These are phyloP conservation scores for Parus major DNA, from an alignment of 2,113 vertebrate genomes.

Conservation along the genomic window DNA sequence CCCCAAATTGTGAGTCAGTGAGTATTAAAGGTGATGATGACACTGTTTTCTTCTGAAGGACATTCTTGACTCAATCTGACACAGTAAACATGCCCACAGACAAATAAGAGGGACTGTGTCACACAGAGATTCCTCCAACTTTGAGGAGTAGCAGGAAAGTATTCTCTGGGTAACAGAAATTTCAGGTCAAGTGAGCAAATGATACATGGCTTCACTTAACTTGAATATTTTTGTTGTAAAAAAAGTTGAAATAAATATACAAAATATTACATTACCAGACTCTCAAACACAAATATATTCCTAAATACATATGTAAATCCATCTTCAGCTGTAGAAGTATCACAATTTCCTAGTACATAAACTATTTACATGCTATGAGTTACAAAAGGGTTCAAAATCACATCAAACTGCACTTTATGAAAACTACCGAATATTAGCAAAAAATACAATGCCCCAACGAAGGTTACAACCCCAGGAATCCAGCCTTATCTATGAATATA, in stretches of 20 bases:
- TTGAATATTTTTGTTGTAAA: background rate
- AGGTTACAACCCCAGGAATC: background rate
- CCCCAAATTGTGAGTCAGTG: background rate
- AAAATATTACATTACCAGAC: background rate
- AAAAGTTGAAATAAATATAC: background rate
- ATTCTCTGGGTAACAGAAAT: background rate
- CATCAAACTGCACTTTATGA: background rate
- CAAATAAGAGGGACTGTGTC: background rate
- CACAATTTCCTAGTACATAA: background rate
- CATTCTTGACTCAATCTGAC: background rate
- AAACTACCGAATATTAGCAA: background rate
- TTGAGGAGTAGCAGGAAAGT: background rate
- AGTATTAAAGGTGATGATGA: background rate
- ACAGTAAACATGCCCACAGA: background rate
- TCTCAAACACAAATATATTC: background rate
- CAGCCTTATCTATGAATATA: accelerated
- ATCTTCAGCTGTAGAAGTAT: background rate
- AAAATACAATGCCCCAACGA: background rate
- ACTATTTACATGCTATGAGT: background rate
- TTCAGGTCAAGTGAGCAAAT: background rate
- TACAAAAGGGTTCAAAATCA: background rate
- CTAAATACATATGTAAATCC: background rate
- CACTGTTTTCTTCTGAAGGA: background rate
- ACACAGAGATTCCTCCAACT: background rate
- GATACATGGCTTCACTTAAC: accelerated